These are phyloP conservation scores for Clunio marinus DNA, from an alignment of 2,888 invertebrate species.

Conservation along the genomic window DNA sequence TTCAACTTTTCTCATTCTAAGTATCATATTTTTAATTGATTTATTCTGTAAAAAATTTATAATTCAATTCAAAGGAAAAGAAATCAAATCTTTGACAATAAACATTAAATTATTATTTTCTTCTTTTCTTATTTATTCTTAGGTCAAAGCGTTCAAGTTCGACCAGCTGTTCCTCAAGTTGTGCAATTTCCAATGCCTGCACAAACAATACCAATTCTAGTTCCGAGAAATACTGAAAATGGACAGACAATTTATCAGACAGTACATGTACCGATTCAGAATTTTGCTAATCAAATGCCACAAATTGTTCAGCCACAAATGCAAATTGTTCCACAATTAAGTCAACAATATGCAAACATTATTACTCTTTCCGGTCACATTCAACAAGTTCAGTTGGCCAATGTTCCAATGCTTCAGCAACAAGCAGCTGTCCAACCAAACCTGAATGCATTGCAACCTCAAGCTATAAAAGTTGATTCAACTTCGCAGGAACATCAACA, in stretches of 20 bases:
- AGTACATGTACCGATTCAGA: conserved; percentile 87
- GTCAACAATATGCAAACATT: conserved; percentile 76
- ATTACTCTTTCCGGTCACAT: conserved; percentile 85
- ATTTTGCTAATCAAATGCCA: conserved; percentile 60
- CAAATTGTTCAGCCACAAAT: conserved; percentile 58
- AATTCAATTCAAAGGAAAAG: not conserved
- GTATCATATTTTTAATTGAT: no score
- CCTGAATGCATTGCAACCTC: not conserved
- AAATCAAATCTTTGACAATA: no score
- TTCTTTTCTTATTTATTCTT: no score
- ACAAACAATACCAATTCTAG: conserved; percentile 81
- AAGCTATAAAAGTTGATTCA: not conserved
- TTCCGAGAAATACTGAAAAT: conserved; percentile 77
- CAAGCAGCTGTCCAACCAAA: conserved; percentile 40
- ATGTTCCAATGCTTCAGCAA: conserved; percentile 50
- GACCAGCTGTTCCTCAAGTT: conserved; percentile 53
- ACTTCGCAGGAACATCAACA: conserved; percentile 40
- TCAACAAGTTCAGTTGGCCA: conserved; percentile 75
- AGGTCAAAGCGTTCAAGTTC: conserved; percentile 68
- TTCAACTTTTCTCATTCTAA: no score
- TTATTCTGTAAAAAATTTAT: not conserved
- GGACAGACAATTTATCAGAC: conserved; percentile 96
- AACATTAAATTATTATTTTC: no score
- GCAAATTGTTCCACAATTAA: conserved; percentile 78
- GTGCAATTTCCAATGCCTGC: conserved; percentile 49